These are phyloP conservation scores for Sanderia malayensis DNA, from an alignment of 30 jellyfish, hydroid and myxozoan species.

Conservation along the genomic window DNA sequence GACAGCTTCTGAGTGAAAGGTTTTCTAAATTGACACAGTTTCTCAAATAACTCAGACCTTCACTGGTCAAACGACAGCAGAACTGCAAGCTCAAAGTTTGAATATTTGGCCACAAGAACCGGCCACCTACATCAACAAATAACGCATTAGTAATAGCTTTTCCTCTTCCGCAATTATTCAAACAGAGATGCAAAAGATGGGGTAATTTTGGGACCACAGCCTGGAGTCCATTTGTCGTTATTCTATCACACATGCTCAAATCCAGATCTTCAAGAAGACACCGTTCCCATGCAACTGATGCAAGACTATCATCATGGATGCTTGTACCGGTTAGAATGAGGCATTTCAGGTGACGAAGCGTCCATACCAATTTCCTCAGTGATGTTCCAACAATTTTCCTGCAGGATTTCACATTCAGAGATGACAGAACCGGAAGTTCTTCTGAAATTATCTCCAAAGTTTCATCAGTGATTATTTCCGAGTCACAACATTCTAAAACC, in stretches of 20 bases:
- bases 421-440: conserved; percentile 8
- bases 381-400: conserved; percentile 32
- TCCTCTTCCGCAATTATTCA: conserved; percentile 53
- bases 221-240: conserved; percentile 22
- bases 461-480: conserved; percentile 23
- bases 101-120: conserved; percentile 13
- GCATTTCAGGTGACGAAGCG: conserved; percentile 3
- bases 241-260: conserved; percentile 34
- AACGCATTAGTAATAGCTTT: conserved; percentile 51
- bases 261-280: conserved; percentile 43
- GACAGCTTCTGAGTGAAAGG: conserved; percentile 45
- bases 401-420: conserved; percentile 30
- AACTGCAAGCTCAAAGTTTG: conserved; percentile 48
- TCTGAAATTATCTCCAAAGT: conserved; percentile 16
- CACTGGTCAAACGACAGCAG: conserved; percentile 14
- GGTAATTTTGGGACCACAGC: conserved; percentile 20
- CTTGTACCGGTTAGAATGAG: conserved; percentile 44
- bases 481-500: conserved; percentile 46
- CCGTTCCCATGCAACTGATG: conserved; percentile 22
- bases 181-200: conserved; percentile 12
- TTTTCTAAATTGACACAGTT: conserved; percentile 24
- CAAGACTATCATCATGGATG: conserved; percentile 28
- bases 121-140: background rate
- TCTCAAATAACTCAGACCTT: conserved; percentile 2
- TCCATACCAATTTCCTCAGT: background rate